Conservation (phyloP, 1,140 invertebrate species). For the Drosophila pectinifera region DNA sequence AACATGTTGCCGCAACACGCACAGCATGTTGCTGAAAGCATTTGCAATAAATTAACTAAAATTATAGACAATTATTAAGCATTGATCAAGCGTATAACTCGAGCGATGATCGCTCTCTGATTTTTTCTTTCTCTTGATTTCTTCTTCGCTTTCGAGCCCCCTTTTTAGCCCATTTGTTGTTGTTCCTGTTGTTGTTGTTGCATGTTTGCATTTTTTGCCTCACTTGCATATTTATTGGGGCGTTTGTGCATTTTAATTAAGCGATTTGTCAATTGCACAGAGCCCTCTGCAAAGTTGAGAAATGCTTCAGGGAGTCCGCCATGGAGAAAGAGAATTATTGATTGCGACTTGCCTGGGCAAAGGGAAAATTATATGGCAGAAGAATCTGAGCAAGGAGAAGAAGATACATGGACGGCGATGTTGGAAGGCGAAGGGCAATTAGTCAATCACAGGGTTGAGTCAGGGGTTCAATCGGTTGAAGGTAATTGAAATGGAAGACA, state of each 20-base stretch:
- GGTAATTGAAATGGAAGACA: conserved; percentile 41
- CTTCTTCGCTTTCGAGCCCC: neutral
- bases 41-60: conserved; percentile 82
- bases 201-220: conserved; percentile 30
- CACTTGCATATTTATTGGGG: conserved; percentile 81
- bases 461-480: neutral
- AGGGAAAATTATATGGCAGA: conserved; percentile 38
- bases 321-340: conserved; percentile 29
- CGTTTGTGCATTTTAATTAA: conserved; percentile 81
- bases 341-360: conserved; percentile 35
- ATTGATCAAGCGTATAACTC: conserved; percentile 65
- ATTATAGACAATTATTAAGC: conserved; percentile 82
- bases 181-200: conserved; percentile 11
- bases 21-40: conserved; percentile 79
- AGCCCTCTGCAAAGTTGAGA: conserved; percentile 23
- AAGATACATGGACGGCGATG: conserved; percentile 11
- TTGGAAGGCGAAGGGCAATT: conserved; percentile 36
- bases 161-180: conserved; percentile 11
- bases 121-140: conserved; percentile 9
- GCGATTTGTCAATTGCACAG: conserved; percentile 73
- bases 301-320: conserved; percentile 32
- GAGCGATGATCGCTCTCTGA: conserved; percentile 46
- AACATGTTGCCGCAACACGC: conserved; percentile 76
- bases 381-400: conserved; percentile 12
- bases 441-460: conserved; percentile 39